Base-by-base conservation (phyloP, 1,140 invertebrate genomes). In the Monomorium pharaonis region DNA sequence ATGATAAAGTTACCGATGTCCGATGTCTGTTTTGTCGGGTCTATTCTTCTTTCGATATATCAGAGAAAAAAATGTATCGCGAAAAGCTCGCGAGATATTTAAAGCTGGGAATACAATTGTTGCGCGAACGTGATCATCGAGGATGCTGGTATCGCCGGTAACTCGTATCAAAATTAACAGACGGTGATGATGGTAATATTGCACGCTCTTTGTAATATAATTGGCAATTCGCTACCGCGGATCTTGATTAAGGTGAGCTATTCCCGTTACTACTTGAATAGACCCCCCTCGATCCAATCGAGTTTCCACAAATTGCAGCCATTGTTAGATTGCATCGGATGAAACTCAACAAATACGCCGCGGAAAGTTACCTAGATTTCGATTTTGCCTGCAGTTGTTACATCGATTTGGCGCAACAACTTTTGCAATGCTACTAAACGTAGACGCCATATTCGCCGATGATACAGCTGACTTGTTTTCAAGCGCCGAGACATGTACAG, bases 181-280 rank as follows among this genome's bases (percentile, higher is more conserved):
- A 49, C 69, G 89, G 75, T 72, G 89, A 90, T 84, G 89, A 72
- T 63, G 63, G 67, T 90, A 87, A 90, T 89, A 87, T 90, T 80
- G 72, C 12, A n/a, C 58, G 56, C 72, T 77, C 86, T 90, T 90
- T 90, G 88, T 85, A 54, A 77, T 54, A 54, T 89, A 90, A 87
- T 89, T 87, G 85, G 75, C 85, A 85, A 90, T 90, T 75, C 69
- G 60, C 49, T 84, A 74, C 49, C 70, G 60, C 76, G 58, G 62
- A 86, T 89, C 83, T 90, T 90, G 83, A 85, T 90, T 88, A 83
- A 88, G 86, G 80, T 65, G 84, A 84, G 67, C 70, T 81, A 75
- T 75, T 84, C 81, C 78, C 83, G 74, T 69, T 80, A 84, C 72
- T 69, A 77, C 81, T 89, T 86, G 58, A 62, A 69, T 49, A 37